Conservation (phyloP, 2,888 invertebrate species). For the Rotaria magnacalcarata region DNA sequence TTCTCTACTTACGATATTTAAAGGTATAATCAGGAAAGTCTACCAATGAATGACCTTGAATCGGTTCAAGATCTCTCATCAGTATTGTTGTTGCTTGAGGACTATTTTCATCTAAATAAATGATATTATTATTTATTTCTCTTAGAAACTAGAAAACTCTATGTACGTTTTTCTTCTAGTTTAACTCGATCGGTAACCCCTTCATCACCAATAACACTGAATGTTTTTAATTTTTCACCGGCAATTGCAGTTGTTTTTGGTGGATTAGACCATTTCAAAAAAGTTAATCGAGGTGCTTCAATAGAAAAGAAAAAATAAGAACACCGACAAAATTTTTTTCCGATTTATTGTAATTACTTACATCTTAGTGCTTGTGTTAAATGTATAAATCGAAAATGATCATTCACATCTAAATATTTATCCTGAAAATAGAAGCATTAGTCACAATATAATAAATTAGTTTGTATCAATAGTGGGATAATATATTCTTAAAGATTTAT, state of each 20-base stretch:
- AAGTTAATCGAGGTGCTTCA: neutral
- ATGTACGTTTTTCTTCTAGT: constrained; percentile 28
- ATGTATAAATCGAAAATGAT: constrained; percentile 20
- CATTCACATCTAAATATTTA: neutral
- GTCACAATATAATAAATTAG: no score
- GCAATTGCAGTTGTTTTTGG: constrained; percentile 19
- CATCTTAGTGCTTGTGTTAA: neutral
- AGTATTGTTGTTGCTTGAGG: neutral
- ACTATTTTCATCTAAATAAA: constrained; percentile 24
- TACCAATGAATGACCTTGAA: neutral
- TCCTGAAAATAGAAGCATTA: neutral
- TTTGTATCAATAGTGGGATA: no score
- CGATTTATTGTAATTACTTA: neutral
- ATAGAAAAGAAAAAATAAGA: neutral
- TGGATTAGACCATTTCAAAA: neutral
- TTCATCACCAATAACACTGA: constrained; percentile 5
- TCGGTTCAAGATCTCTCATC: constrained; percentile 2
- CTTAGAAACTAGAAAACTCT: neutral
- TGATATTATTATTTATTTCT: neutral
- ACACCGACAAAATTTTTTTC: no score
- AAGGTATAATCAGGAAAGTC: constrained; percentile 27
- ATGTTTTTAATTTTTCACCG: constrained; percentile 30
- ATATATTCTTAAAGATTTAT: no score
- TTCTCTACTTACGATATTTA: neutral
- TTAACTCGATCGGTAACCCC: neutral